Evolutionary conservation across 2,113 vertebrate species (phyloP).

Genomic region (Euleptes europaea): DNA sequence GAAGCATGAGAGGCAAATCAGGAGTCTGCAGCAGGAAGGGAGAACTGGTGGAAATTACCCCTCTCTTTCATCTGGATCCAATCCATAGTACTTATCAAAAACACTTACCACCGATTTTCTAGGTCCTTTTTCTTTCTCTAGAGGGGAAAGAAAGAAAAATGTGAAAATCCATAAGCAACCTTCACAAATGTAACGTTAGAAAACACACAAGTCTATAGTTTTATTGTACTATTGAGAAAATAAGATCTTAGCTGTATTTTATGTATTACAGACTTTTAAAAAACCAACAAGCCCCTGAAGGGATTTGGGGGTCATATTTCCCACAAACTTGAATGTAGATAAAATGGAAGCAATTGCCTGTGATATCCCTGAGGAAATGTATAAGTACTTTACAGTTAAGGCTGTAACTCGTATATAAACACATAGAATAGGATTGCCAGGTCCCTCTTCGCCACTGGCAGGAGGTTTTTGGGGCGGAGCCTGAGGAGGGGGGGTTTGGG

Average conservation of each 20-base stretch:
- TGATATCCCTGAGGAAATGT: not conserved
- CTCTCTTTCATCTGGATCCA: too few species aligned
- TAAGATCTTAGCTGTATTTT: not conserved
- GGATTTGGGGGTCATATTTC: not conserved
- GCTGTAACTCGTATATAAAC: too few species aligned
- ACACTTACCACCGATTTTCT: conserved; percentile 36
- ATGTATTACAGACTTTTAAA: not conserved
- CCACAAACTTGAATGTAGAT: not conserved
- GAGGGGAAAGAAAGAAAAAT: not conserved
- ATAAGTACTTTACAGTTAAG: not conserved
- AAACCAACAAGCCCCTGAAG: not conserved
- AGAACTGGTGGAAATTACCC: too few species aligned
- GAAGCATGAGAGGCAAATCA: too few species aligned
- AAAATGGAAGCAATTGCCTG: not conserved
- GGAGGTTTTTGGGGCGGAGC: too few species aligned
- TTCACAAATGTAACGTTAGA: not conserved
- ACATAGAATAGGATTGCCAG: too few species aligned
- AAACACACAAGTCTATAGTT: not conserved
- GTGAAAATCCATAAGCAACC: not conserved
- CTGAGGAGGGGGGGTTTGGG: too few species aligned
- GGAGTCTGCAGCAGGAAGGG: too few species aligned
- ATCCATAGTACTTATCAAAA: not conserved
- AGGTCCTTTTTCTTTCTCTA: not conserved
- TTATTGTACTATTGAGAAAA: not conserved
- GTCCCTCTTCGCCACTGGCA: too few species aligned